Base-by-base conservation (phyloP, 2,797 vertebrate genomes). In the Rhinichthys osculus region DNA sequence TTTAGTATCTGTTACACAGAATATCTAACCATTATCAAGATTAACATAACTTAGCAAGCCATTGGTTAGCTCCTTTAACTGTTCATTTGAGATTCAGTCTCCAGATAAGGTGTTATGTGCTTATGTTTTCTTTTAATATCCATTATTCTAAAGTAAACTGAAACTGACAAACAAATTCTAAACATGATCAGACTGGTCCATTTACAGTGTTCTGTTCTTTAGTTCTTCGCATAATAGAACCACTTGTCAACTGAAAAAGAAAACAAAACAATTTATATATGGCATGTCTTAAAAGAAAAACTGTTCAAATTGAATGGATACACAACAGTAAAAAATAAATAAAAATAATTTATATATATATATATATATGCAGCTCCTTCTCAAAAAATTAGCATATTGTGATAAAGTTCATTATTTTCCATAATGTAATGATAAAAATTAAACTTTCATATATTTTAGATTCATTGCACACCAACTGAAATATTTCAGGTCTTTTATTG, bases 151-250 rank as follows among this genome's bases (percentile, higher is more conserved):
- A 38, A 38, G 38, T 38, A 38, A 70, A 85, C 59, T 83, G 79
- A 91, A 54, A 16, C 38, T 33, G 38, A 85, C 66, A 78, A 44
- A 70, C 33, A 85, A 17, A 40, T 81, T 74, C 7, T 52, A 73
- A 73, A 64, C 42, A 81, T 86, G 85, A 69, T 87, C 21, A 59
- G 64, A 85, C 66, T 88, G 87, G 78, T 89, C 87, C 88, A 52
- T 78, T 87, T 78, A 57, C 81, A 71, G 67, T 50, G 78, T 77
- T 84, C 16, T 54, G 69, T 64, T 78, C 57, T 86, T 93, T 87
- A 93, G 90, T 97, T 96, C 85, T 91, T 96, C 93, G 96, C 93
- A 87, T 95, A 96, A 94, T 97, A 98, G 92, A 96, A 98, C 97
- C 97, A 99, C 88, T 96, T 96, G 90, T 99, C 97, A 74, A 98